These are phyloP conservation scores for Orthonyx spaldingii DNA, from an alignment of 2,113 vertebrate species.

Conservation along the genomic window DNA sequence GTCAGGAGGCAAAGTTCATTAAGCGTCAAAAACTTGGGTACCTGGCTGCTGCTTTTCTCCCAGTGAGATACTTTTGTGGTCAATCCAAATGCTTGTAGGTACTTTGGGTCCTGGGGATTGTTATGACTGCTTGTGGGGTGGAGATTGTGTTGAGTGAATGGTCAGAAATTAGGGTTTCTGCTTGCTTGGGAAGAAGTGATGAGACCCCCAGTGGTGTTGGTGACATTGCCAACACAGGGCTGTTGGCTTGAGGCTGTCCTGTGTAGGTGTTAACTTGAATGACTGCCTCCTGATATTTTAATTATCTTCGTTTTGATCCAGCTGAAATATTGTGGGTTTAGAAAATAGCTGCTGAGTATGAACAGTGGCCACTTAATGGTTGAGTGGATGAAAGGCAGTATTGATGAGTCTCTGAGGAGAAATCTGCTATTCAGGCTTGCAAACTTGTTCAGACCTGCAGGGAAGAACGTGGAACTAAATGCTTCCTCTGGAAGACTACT, in stretches of 20 bases:
- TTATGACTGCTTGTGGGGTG: background rate
- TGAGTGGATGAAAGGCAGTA: conserved; percentile 13
- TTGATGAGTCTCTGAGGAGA: conserved; percentile 60
- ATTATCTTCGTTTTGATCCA: background rate
- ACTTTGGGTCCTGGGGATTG: background rate
- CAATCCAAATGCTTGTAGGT: background rate
- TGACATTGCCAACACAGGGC: background rate
- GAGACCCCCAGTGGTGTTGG: background rate
- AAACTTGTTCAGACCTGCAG: conserved; percentile 46
- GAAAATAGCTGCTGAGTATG: conserved; percentile 13
- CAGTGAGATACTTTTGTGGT: background rate
- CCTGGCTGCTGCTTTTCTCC: background rate
- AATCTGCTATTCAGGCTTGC: conserved; percentile 19
- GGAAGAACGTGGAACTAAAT: conserved; percentile 17
- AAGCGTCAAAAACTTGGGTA: background rate
- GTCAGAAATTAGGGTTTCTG: background rate
- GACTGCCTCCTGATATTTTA: conserved; percentile 15
- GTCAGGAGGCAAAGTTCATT: background rate
- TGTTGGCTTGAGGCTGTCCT: background rate
- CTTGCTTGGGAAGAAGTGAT: background rate
- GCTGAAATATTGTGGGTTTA: conserved; percentile 42
- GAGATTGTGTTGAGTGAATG: background rate
- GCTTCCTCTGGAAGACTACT: conserved; percentile 15
- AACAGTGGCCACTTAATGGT: conserved; percentile 20
- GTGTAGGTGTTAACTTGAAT: background rate